Base-by-base conservation (phyloP, 2,888 invertebrate genomes). In the Mystacides longicornis region DNA sequence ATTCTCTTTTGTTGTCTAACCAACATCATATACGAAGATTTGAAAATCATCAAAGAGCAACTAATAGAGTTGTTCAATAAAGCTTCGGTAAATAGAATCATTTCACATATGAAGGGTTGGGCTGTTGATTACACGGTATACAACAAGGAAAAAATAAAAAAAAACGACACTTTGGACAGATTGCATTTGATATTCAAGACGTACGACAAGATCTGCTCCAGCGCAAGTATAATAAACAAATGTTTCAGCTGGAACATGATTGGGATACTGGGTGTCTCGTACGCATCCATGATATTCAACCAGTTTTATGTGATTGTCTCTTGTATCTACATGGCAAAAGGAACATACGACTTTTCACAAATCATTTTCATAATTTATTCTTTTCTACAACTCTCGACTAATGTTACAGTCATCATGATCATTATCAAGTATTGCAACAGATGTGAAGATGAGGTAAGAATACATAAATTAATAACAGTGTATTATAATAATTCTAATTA, bases 131-230 rank as follows among this genome's bases (percentile, higher is more conserved):
- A 20, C 7, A 19, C 18, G 4, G 20, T 5, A 3, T 45, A 11
- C 11, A 16, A 21, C 1, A 37, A 33, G 5, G 51, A 55, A 51
- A 18, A 33, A 33, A 23, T 22, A 4, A 47, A 37, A 23, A 54
- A 51, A 16, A 21, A 46, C n/a, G n/a, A 16, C 11, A 31, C 54
- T 3, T 22, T 54, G 7, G 42, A 54, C 3, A 53, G 46, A 37
- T 22, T 57, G 2, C 14, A 52, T 11, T 5, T 19, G 14, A 47
- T 57, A 23, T 42, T 53, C 14, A 46, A 51, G 43, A 47, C 45
- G 2, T 57, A 57, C 31, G 53, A 57, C 20, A 54, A 53, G 33
- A 51, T 57, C 1, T 57, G 53, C 21, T 16, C 49, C 7, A 37
- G 50, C n/a, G 4, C 46, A 16, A 45, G 49, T 2, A n/a, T 31